Base-by-base conservation (phyloP, 1,140 invertebrate species). In the Bicyclus anynana region DNA sequence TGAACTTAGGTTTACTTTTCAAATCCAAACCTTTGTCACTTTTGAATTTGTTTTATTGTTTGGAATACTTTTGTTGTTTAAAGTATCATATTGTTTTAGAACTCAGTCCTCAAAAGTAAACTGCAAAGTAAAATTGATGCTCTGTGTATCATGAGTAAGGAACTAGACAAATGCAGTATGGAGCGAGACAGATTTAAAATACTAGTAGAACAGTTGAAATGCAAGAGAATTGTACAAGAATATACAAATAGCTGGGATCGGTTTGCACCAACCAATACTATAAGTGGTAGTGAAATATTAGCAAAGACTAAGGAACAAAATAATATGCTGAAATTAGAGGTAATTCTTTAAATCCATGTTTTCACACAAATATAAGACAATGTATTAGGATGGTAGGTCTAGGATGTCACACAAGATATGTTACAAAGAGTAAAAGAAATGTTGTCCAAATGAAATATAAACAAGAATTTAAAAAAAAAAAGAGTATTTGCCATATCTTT, bases 131-230 rank as follows among this genome's bases (percentile, higher is more conserved):
- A 96, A 86, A 91, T 93, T 35, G 94, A 96, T 84, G 94, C 95
- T 3, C 69, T 97, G 35, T 81, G 92, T 2, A 94, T 96, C 50
- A 84, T 96, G 69, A 94, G 91, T 54, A 91, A 93, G 70, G 94
- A 97, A 72, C 80, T 96, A 40, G 93, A 95, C 59, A 92, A 95
- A 84, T 95, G 93, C 77, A 92, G 93, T 59, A 92, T 91, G 57
- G 94, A 97, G 73, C 84, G 94, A 42, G 95, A 97, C 80, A 93
- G 95, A 72, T 96, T 94, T 68, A 95, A 95, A 80, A 74, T 95
- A 16, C 92, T 96, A 90, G 94, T 94, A 2, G 95, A 96, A 77
- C 94, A 96, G 61, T 83, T 95, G 16, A 91, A 94, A 69, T 90
- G 92, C 56, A 90, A 93, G 42, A 94, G 92, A 57, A 63, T 62